Base-by-base conservation (phyloP, 2,888 invertebrate genomes). In the Leptopilina drosophilae region DNA sequence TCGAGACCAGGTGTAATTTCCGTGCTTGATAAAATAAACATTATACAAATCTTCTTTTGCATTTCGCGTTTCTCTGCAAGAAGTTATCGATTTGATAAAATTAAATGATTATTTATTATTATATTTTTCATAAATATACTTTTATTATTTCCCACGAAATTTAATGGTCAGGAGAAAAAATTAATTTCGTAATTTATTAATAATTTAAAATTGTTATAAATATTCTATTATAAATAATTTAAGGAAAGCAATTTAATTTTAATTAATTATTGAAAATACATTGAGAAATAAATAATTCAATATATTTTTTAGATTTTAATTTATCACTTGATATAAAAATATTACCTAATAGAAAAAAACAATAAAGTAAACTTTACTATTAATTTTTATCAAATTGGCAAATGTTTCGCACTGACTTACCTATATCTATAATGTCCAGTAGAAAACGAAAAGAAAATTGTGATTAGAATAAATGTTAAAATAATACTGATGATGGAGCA, bases 1-100 rank as follows among this genome's bases (percentile, higher is more conserved):
- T 11, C 49, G 76, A 1, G 87, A 85, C 90, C 90, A 90, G n/a
- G 84, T 82, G 12, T 85, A 85, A 76, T 87, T 86, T 26, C 82
- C 87, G 78, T 88, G 84, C 76, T 89, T 90, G 2, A 90, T 67
- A 64, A 90, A 90, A 76, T 88, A 90, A 14, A 89, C 82, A 64
- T 87, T 90, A 2, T 81, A 82, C 33, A 76, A 76, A 77, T 83
- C 75, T 56, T 77, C 65, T 76, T 42, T 46, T 62, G 46, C 62
- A 20, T 53, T 75, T 77, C 67, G 53, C 14, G 20, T 2, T 73
- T 66, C 65, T 64, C 80, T 75, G 75, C 40, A 80, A 64, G 20
- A 14, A 56, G 12, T n/a, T 5, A 49, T 33, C 56, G 20, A 26
- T 14, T 40, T 42, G 65, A 73, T 67, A 15, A 26, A 75, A 78